Percentiles rank a stretch among this genome's conserved stretches.
These are phyloP conservation scores for Rhopalosiphum nymphaeae DNA, from an alignment of 2,888 invertebrate species.

Conservation along the genomic window DNA sequence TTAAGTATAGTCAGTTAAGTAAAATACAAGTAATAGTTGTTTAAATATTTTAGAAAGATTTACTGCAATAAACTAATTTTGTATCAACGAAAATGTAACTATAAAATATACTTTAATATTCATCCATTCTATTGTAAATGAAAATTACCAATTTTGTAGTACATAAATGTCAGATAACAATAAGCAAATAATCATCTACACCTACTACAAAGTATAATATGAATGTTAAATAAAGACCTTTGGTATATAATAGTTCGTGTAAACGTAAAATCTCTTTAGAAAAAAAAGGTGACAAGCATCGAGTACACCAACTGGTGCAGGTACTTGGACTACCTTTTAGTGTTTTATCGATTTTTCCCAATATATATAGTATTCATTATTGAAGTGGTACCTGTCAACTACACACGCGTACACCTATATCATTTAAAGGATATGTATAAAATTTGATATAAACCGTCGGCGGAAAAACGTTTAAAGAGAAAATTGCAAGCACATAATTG, in stretches of 20 bases:
- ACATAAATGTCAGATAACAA: neutral
- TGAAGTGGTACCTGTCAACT: constrained; percentile 9
- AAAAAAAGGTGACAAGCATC: constrained; percentile 4
- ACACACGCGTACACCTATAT: neutral
- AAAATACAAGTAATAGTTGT: neutral
- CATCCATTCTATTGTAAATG: neutral
- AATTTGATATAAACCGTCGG: neutral
- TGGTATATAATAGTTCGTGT: neutral
- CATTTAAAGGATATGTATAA: neutral
- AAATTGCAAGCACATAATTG: neutral
- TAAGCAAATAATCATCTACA: neutral
- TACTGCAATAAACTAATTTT: neutral
- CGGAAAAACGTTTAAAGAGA: neutral
- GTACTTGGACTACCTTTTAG: neutral
- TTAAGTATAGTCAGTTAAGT: neutral
- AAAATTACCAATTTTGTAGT: neutral
- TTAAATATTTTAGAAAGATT: neutral
- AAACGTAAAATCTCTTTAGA: neutral
- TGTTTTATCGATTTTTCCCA: neutral
- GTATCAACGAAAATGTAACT: neutral
- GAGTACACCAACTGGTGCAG: constrained; percentile 5
- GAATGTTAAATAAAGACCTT: constrained; percentile 8
- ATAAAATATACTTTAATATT: neutral
- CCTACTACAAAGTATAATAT: neutral
- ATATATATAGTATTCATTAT: neutral